A percentile compares a stretch with the other conserved stretches of the same genome.
Conservation (phyloP, 2,113 vertebrate genomes). For the Drymodes brunneopygia region DNA sequence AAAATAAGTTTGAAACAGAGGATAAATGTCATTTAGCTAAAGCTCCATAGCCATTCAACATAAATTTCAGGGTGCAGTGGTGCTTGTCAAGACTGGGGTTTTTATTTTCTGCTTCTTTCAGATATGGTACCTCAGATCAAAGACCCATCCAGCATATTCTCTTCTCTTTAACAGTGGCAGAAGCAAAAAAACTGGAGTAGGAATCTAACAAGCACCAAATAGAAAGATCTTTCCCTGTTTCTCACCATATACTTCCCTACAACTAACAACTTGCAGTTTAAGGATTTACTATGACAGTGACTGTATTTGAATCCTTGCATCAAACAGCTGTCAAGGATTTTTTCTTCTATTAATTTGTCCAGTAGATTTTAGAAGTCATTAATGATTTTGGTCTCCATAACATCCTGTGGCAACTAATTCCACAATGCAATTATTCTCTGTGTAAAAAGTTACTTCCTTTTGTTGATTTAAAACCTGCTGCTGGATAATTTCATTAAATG, state of each 20-base stretch:
- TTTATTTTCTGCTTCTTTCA: background rate
- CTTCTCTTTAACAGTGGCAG: background rate
- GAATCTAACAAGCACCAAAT: background rate
- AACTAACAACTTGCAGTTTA: background rate
- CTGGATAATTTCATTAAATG: background rate
- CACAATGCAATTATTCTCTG: background rate
- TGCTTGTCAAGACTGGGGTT: background rate
- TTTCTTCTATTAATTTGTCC: background rate
- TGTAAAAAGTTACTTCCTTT: conserved; percentile 23
- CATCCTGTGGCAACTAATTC: conserved; percentile 29
- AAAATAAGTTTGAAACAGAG: background rate
- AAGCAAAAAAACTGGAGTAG: background rate
- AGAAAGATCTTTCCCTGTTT: background rate
- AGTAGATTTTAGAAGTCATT: background rate
- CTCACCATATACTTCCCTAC: background rate
- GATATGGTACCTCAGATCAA: background rate
- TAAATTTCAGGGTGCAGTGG: background rate
- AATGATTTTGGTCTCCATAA: background rate
- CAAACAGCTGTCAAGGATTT: background rate
- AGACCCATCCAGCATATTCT: background rate
- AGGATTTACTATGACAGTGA: background rate
- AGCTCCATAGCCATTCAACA: background rate
- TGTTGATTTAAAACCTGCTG: background rate
- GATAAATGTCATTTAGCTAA: background rate
- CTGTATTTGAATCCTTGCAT: background rate